phyloP scores from a whole-genome alignment of 2,113 vertebrate species.

The Gallinago paraguaiae region DNA sequence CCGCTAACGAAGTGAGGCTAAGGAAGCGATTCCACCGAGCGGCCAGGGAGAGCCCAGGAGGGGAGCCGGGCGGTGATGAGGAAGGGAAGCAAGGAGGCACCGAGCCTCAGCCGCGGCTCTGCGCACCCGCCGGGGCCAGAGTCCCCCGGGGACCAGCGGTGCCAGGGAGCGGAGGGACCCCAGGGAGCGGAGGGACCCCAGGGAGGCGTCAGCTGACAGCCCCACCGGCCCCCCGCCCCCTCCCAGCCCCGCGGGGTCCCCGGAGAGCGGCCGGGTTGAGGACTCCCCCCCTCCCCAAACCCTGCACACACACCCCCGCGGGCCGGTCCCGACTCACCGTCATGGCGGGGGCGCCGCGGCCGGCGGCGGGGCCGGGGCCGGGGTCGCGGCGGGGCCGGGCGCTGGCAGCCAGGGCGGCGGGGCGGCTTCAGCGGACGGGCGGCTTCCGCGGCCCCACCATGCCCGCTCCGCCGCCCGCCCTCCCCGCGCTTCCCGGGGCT shows the following conservation, averaged over 20 bases:
- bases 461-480: neutral
- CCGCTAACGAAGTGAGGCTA: neutral
- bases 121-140: neutral
- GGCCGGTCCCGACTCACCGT: slow-evolving; percentile 32
- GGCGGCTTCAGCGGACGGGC: neutral
- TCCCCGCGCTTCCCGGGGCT: neutral
- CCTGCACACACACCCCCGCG: neutral
- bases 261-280: too few species aligned
- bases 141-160: neutral
- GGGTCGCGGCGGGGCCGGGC: neutral
- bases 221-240: neutral
- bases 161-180: neutral
- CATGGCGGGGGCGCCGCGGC: slow-evolving; percentile 12
- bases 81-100: neutral
- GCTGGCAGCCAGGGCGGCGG: slow-evolving; percentile 9
- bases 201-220: neutral
- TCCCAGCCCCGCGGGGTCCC: neutral
- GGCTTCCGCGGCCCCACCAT: neutral
- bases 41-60: neutral
- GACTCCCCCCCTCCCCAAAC: neutral
- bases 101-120: neutral
- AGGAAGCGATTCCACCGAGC: neutral
- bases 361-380: neutral
- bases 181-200: neutral
- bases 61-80: neutral